Conservation (phyloP, 2,888 invertebrate species). For the Enchytraeus crypticus region DNA sequence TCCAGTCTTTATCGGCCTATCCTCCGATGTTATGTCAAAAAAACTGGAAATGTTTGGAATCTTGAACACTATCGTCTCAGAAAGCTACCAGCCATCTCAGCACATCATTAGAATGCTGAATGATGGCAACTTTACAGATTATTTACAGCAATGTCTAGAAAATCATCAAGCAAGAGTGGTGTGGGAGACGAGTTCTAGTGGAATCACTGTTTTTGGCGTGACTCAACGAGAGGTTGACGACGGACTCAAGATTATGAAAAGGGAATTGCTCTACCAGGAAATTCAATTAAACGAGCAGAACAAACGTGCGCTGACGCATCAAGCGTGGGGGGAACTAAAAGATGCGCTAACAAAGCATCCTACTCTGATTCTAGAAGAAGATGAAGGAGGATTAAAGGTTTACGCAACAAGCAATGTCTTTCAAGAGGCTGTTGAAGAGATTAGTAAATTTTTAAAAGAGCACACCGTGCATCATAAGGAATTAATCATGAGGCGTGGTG, state of each 20-base stretch:
- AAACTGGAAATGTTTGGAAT: slow-evolving; percentile 3
- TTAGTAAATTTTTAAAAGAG: slow-evolving; percentile 4
- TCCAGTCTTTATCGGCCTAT: neutral
- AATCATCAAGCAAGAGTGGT: neutral
- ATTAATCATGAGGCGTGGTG: slow-evolving; percentile 1
- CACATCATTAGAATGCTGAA: neutral
- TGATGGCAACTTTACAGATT: neutral
- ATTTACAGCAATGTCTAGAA: neutral
- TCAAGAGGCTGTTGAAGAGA: neutral
- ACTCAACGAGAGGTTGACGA: neutral
- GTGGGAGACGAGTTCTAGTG: neutral
- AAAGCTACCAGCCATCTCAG: neutral
- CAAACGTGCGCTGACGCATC: neutral
- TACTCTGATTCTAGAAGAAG: neutral
- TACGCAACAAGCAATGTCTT: neutral
- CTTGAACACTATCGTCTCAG: neutral
- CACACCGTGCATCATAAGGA: slow-evolving; percentile 6
- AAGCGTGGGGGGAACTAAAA: neutral
- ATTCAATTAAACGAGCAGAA: neutral
- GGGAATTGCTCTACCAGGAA: neutral
- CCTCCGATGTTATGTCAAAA: neutral
- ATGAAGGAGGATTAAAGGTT: neutral
- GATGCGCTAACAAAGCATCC: neutral
- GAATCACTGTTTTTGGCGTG: neutral
- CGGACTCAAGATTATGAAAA: neutral